Base-by-base conservation (phyloP, 1,140 invertebrate species). In the Plectrocnemia conspersa region DNA sequence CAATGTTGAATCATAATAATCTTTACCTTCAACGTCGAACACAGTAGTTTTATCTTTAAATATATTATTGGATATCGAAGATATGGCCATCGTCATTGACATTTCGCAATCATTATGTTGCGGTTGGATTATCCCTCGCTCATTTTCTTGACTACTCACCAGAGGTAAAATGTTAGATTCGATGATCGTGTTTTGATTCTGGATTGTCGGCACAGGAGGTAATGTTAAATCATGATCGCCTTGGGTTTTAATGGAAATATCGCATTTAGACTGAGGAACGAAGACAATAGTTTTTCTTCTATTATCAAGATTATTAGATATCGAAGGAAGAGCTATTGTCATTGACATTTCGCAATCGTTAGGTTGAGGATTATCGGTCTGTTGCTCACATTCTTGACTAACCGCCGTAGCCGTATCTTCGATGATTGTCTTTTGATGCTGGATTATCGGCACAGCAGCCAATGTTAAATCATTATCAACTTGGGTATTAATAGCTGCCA, bases 261-360 rank as follows among this genome's bases (percentile, higher is more conserved):
- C 22, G 15, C 21, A 13, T 19, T 42, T 27, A 21, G 23, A 2
- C n/a, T 42, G 11, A 19, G 1, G 22, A 29, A 25, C 38, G 16
- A 42, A 53, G 2, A 42, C 16, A 15, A 41, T 24, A 6, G 41
- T 36, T 35, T 45, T 45, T 46, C 41, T 33, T 36, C 35, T 38
- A 7, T 38, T 16, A 13, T 7, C 13, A 38, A 13, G 11, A 10
- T 6, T 7, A 6, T 13, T 38, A 6, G 11, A 13, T 38, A 16
- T 5, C 11, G 35, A 38, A 6, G 25, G n/a, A 48, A 48, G 13
- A 5, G 21, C 29, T 9, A 1, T 3, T 1, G 53, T 55, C 45
- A 55, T 55, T 19, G 53, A 48, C 53, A 48, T 55, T 1, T 48
- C 22, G 21, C 53, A 47, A 9, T 40, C 33, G 18, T 33, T 9